Conservation (phyloP, 2,888 invertebrate species). For the Mesorhabditis belari region DNA sequence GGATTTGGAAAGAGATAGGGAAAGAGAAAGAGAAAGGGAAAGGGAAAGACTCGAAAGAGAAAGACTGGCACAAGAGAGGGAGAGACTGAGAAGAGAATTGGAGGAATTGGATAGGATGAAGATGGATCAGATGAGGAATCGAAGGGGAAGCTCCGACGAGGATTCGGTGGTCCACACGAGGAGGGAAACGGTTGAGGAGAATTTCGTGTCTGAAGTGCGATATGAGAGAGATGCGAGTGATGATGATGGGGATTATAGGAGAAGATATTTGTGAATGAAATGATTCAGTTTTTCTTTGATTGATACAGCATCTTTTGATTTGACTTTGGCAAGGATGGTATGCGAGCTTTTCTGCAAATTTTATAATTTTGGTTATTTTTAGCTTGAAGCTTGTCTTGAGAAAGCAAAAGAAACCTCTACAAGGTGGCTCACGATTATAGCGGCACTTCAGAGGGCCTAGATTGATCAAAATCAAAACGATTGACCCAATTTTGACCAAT, state of each 20-base stretch:
- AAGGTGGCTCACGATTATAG: too few species aligned
- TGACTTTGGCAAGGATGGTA: too few species aligned
- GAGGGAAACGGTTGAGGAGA: constrained; percentile 48
- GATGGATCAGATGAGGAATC: not conserved
- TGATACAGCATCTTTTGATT: too few species aligned
- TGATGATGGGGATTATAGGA: not conserved
- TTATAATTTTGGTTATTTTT: too few species aligned
- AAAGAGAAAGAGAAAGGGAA: constrained; percentile 3
- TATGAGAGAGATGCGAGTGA: constrained; percentile 33
- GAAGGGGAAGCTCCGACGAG: constrained; percentile 14
- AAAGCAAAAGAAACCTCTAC: too few species aligned
- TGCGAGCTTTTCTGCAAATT: too few species aligned
- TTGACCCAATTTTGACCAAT: too few species aligned
- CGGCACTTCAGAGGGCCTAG: too few species aligned
- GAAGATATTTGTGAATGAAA: not conserved
- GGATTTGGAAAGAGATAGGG: constrained; percentile 7
- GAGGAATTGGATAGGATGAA: not conserved
- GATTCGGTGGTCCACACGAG: constrained; percentile 31
- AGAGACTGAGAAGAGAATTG: not conserved
- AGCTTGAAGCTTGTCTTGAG: too few species aligned
- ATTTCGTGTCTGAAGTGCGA: constrained; percentile 47
- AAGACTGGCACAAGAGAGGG: not conserved
- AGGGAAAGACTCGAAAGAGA: not conserved
- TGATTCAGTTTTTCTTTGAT: too few species aligned
- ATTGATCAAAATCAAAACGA: too few species aligned